Base-by-base conservation (phyloP, 1,140 invertebrate genomes). In the Drosophila albomicans region DNA sequence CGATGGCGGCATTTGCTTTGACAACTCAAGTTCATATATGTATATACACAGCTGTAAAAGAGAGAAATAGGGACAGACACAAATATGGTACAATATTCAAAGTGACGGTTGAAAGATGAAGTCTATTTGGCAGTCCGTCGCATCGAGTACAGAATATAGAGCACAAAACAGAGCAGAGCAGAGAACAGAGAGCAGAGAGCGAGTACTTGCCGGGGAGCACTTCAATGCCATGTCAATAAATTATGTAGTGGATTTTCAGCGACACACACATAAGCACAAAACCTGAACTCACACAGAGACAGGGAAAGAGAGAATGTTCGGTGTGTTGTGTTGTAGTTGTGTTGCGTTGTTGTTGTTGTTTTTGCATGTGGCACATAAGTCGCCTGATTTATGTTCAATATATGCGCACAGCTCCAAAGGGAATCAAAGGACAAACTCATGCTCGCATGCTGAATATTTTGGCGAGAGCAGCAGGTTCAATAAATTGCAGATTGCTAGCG, bases 231-330 rank as follows among this genome's bases (percentile, higher is more conserved):
- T 88, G 80, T 88, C 84, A 84, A 88, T 88, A 89, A 88, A 89
- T 88, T 84, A 88, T 84, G 84, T 75, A 88, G 80, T 89, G 84
- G 84, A 84, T 88, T 88, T 87, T 75, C 64, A 63, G 68, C 62
- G 51, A 58, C 73, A 74, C 67, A 82, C 65, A 52, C 51, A 74
- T 69, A 72, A 64, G 72, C 56, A 67, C 57, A 49, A 64, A 71
- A 68, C 64, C 49, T 69, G 68, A 32, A 59, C 30, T 46, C 13
- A 5, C 56, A 48, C 30, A 65, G 13, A 20, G 49, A 8, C 32
- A 30, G 15, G 25, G 7, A 15, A 4, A 13, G 13, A 28, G 10
- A 35, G n/a, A 20, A 7, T 45, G 20, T 25, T 25, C 20, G 20
- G 20, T 25, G 20, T 25, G 0, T 41, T 16, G 61, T 20, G 20